Evolutionary conservation across 1,140 invertebrate genomes (phyloP), one percentile per base, ranked within the genome.

Genomic region (Drosophila saltans): DNA sequence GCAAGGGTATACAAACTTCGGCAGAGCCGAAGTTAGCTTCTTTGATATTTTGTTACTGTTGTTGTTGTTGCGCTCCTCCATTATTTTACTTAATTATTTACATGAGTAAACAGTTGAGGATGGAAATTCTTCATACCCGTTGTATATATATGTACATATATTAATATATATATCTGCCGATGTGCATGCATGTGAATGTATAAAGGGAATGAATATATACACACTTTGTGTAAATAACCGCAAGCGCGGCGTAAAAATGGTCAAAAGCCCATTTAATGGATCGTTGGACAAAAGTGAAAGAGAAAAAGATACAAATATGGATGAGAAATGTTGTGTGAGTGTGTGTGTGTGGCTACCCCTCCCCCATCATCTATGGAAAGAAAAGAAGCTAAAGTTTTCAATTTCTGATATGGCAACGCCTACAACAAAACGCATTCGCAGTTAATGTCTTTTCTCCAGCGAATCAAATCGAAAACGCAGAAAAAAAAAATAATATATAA

Each of bases 31-130:
- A n/a, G n/a, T n/a, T n/a, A n/a, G n/a, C n/a, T n/a, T n/a, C n/a
- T n/a, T n/a, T n/a, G n/a, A n/a, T n/a, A n/a, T n/a, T 16, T 16
- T 58, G 39, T 59, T 16, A 16, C 16, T 65, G 62, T 66, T 76
- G 66, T 70, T 73, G 73, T 60, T 72, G 66, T 36, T 36, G 36
- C 75, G 65, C 69, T 71, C 61, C 69, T 48, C 73, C 83, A 88
- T 83, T 88, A 85, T 86, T 88, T 83, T 80, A 71, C 80, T 83
- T 89, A 83, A 89, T 88, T 88, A 89, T 89, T 89, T 89, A 80
- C 80, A 84, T 83, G 84, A 89, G 80, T 83, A 89, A 88, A 83
- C 84, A 89, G 84, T 88, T 70, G 84, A 89, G 75, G 76, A 79
- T 81, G 89, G 28, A 52, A 52, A 52, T 21, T 52, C 45, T 52